A percentile compares a stretch with the other conserved stretches of the same genome.
Evolutionary conservation across 2,888 invertebrate genomes (phyloP).

Genomic region (Scrobipalpa costella): DNA sequence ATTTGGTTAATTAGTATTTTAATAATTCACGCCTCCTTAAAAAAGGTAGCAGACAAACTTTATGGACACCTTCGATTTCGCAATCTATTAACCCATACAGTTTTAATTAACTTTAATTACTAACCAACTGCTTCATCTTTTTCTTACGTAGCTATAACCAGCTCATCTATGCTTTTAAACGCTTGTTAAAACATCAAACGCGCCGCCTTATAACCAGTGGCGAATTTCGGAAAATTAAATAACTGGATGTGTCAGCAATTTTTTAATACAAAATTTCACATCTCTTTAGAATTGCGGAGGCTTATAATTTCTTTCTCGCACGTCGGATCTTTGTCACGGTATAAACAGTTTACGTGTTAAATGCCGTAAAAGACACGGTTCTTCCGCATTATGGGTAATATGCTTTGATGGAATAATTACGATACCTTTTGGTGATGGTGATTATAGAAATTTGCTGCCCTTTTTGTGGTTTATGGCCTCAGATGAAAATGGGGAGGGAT

Average conservation of each 20-base stretch:
- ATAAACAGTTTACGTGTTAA: slow-evolving; percentile 32
- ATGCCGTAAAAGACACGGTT: slow-evolving; percentile 40
- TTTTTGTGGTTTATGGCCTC: not conserved
- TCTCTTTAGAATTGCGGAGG: slow-evolving; percentile 22
- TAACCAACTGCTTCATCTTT: not conserved
- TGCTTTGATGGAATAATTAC: slow-evolving; percentile 47
- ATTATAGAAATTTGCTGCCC: slow-evolving; percentile 22
- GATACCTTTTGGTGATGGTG: slow-evolving; percentile 34
- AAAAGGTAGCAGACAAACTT: not conserved
- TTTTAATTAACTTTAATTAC: slow-evolving; percentile 17
- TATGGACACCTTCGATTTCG: not conserved
- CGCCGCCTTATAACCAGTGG: slow-evolving; percentile 24
- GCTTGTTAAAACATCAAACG: slow-evolving; percentile 3
- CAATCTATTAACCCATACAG: not conserved
- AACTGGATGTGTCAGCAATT: slow-evolving; percentile 41
- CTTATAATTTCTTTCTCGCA: slow-evolving; percentile 36
- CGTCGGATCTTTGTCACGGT: slow-evolving; percentile 48
- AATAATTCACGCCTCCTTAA: slow-evolving; percentile 7
- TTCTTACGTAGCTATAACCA: not conserved
- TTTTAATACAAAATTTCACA: slow-evolving; percentile 27
- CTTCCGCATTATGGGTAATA: slow-evolving; percentile 39
- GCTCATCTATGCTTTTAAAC: not conserved
- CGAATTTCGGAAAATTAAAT: slow-evolving; percentile 39
- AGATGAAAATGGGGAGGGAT: not conserved
- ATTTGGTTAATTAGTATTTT: too few species aligned